These are phyloP conservation scores for Carlito syrichta DNA, from an alignment of 2,113 vertebrate species.

Conservation along the genomic window DNA sequence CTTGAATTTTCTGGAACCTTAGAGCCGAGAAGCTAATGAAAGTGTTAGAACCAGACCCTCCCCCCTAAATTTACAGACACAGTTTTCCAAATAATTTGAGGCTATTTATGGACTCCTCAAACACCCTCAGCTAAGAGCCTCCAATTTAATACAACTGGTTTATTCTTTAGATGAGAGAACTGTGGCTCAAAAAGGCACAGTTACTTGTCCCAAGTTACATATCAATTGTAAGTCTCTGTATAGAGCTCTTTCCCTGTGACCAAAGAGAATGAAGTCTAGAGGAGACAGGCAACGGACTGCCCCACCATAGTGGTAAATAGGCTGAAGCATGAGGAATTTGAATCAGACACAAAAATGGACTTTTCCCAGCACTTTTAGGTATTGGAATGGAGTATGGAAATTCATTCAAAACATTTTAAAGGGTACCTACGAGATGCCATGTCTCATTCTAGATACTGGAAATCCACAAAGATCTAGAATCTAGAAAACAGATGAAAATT, in stretches of 20 bases:
- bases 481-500: background rate
- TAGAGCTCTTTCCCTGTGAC: background rate
- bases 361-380: background rate
- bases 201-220: background rate
- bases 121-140: background rate
- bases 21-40: background rate
- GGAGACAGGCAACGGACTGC: background rate
- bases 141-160: background rate
- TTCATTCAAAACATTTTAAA: background rate
- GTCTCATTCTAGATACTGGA: background rate
- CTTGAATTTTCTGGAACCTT: background rate
- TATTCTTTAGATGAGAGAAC: constrained; percentile 2
- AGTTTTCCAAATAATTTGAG: background rate
- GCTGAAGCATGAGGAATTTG: background rate
- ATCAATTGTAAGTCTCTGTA: background rate
- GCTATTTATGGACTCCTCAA: background rate
- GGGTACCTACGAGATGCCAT: background rate
- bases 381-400: background rate
- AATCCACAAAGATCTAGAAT: background rate
- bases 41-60: background rate
- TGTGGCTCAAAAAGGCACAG: background rate
- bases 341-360: background rate
- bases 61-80: too few species aligned
- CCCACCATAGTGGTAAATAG: background rate
- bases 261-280: background rate